Conservation (phyloP, 1,140 invertebrate genomes). For the Alviniconcha marisindica region DNA sequence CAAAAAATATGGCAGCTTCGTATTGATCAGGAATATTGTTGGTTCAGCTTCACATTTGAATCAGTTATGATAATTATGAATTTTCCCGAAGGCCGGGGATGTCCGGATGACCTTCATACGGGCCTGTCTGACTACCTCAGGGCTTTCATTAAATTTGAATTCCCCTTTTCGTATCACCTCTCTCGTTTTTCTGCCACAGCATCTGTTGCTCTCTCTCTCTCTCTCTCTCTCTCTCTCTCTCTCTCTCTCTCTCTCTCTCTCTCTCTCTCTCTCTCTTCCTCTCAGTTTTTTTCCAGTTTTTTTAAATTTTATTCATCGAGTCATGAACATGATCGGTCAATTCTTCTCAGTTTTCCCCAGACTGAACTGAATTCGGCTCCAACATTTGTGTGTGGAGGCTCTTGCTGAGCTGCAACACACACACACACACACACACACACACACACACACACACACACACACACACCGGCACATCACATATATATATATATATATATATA, state of each 20-base stretch:
- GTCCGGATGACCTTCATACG: too few relatives aligned
- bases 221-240: not conserved
- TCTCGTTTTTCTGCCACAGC: not conserved
- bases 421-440: conserved; percentile 11
- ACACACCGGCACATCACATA: conserved; percentile 17
- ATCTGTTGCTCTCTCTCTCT: not conserved
- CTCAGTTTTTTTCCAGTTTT: too few relatives aligned
- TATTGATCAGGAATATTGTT: too few relatives aligned
- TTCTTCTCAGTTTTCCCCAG: too few relatives aligned
- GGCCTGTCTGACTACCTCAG: not conserved
- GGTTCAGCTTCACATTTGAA: not conserved
- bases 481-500: not conserved
- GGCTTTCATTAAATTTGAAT: not conserved
- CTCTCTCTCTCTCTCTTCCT: not conserved
- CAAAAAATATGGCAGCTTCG: too few relatives aligned
- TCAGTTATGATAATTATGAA: not conserved
- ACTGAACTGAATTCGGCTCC: too few relatives aligned
- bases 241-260: conserved; percentile 5
- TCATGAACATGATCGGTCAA: too few relatives aligned
- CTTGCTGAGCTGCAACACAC: not conserved
- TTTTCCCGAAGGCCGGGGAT: too few relatives aligned
- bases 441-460: not conserved
- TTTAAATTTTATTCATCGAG: too few relatives aligned
- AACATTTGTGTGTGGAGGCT: not conserved
- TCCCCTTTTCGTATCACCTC: not conserved